Percentiles rank a stretch among this genome's conserved stretches.
Conservation (phyloP, 2,113 vertebrate species). For the Malurus cyaneus region DNA sequence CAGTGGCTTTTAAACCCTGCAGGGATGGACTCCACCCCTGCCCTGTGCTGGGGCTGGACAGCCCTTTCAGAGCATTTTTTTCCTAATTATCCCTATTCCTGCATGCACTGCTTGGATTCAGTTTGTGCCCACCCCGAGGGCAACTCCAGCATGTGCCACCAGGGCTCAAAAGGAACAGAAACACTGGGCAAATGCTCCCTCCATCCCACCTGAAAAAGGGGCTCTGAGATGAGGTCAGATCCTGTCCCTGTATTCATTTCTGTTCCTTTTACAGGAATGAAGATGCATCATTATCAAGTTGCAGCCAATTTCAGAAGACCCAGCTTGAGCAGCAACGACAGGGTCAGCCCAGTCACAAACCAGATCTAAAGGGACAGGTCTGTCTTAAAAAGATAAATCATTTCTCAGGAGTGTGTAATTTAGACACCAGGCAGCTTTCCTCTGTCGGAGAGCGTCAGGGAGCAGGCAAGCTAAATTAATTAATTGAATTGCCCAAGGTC, state of each 20-base stretch:
- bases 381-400: neutral
- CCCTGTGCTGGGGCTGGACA: neutral
- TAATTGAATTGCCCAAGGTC: neutral
- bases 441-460: neutral
- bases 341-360: neutral
- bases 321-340: fast-evolving
- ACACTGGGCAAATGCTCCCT: fast-evolving
- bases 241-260: neutral
- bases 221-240: neutral
- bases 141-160: neutral
- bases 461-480: neutral
- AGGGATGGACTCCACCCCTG: no score
- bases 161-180: neutral
- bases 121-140: neutral
- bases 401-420: neutral
- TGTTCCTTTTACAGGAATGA: neutral
- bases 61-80: neutral
- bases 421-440: neutral
- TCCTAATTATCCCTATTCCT: neutral
- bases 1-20: fast-evolving
- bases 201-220: neutral
- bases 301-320: neutral
- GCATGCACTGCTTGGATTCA: fast-evolving
- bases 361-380: neutral
- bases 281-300: neutral